Percentiles rank a stretch among this genome's conserved stretches.
These are phyloP conservation scores for Hydrocynus forskahlii DNA, from an alignment of 2,797 vertebrate genomes.

Conservation along the genomic window DNA sequence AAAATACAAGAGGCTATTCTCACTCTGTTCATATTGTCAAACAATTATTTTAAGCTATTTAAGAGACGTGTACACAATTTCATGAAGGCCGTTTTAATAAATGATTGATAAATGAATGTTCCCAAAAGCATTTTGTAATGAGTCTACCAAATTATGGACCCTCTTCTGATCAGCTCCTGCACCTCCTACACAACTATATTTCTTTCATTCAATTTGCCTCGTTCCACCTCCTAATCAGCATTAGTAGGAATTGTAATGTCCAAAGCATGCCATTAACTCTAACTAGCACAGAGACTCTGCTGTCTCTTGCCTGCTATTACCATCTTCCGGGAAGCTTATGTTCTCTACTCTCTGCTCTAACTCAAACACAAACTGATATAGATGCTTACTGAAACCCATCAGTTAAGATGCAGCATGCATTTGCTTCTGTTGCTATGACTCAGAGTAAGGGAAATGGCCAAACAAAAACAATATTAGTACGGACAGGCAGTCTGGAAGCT, in stretches of 20 bases:
- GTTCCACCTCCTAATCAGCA: not conserved
- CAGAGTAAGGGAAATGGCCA: not conserved
- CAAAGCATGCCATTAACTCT: constrained; percentile 19
- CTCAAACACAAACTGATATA: constrained; percentile 20
- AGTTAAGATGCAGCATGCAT: constrained; percentile 9
- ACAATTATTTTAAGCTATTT: constrained; percentile 36
- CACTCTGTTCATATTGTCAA: constrained; percentile 22
- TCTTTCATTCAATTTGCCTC: not conserved
- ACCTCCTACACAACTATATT: not conserved
- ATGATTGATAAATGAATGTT: constrained; percentile 24
- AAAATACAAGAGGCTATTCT: constrained; percentile 17
- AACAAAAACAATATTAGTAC: not conserved
- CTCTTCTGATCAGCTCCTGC: not conserved
- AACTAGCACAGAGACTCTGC: not conserved
- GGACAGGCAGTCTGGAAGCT: not conserved
- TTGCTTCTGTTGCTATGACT: not conserved
- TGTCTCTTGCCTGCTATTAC: constrained; percentile 1
- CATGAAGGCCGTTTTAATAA: not conserved
- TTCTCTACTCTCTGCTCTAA: not conserved
- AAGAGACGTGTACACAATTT: not conserved
- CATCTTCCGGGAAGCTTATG: not conserved
- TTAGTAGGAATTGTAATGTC: not conserved
- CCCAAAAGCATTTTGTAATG: constrained; percentile 17
- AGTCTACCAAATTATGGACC: constrained; percentile 14
- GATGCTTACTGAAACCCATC: constrained; percentile 7